Evolutionary conservation across 2,113 vertebrate species (phyloP).

Genomic region (Trinectes maculatus): DNA sequence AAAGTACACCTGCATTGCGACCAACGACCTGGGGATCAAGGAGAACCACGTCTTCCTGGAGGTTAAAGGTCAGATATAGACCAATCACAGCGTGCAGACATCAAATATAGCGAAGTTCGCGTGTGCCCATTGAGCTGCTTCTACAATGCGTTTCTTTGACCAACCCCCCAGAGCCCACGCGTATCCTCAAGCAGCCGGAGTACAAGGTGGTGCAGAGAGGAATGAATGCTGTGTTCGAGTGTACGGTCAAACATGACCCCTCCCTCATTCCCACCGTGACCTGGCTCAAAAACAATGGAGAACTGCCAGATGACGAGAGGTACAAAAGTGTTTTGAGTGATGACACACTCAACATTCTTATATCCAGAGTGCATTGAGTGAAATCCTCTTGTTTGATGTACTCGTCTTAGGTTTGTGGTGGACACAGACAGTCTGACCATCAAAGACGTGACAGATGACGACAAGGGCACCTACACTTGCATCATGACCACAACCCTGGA

Average conservation of each 20-base stretch:
- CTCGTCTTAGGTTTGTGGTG: too few relatives aligned
- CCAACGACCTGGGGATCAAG: constrained; percentile 89
- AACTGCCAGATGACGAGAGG: constrained; percentile 87
- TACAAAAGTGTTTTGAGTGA: too few relatives aligned
- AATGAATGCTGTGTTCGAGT: constrained; percentile 88
- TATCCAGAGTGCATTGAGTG: too few relatives aligned
- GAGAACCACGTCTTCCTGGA: constrained; percentile 92
- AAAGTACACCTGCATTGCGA: constrained; percentile 93
- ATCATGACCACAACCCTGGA: too few relatives aligned
- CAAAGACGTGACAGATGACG: too few relatives aligned
- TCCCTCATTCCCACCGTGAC: constrained; percentile 84
- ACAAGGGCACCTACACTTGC: too few relatives aligned
- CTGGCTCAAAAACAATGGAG: constrained; percentile 90
- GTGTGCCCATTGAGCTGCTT: too few relatives aligned
- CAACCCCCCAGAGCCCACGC: constrained; percentile 89
- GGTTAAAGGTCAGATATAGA: constrained; percentile 89
- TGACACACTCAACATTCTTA: too few relatives aligned
- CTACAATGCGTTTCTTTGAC: too few relatives aligned
- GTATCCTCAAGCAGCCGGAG: constrained; percentile 92
- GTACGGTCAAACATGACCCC: constrained; percentile 91
- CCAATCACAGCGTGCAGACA: neutral
- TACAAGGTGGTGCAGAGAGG: constrained; percentile 89
- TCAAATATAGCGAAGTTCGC: too few relatives aligned
- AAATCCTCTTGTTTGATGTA: too few relatives aligned
- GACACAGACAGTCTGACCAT: too few relatives aligned